phyloP scores from a whole-genome alignment of 2,113 vertebrate species.

The Eleginops maclovinus region DNA sequence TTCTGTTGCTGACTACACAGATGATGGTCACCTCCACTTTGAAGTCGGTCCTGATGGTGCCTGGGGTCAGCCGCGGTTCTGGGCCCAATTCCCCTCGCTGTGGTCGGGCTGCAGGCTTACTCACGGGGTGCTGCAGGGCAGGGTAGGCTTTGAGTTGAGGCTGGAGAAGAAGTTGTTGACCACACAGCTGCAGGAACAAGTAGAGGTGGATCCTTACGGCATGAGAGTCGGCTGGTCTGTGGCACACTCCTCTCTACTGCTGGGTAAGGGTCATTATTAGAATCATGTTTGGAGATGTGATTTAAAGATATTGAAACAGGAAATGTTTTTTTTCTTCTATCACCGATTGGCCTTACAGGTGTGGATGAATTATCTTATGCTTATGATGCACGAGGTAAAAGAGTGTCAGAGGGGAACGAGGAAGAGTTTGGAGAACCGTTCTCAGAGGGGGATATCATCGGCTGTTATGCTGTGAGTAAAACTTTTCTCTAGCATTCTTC shows the following conservation, averaged over 20 bases:
- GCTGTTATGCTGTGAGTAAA: constrained; percentile 89
- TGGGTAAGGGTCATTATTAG: constrained; percentile 81
- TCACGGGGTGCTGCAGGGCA: constrained; percentile 86
- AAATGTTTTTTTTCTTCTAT: neutral
- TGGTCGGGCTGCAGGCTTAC: constrained; percentile 91
- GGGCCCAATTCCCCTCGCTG: constrained; percentile 86
- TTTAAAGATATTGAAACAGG: neutral
- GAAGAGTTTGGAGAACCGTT: constrained; percentile 88
- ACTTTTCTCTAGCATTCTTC: neutral
- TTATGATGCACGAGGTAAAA: constrained; percentile 87
- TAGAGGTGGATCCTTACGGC: constrained; percentile 73
- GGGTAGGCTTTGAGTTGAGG: constrained; percentile 90
- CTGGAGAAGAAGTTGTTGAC: constrained; percentile 83
- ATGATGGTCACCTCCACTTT: constrained; percentile 90
- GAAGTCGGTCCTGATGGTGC: constrained; percentile 84
- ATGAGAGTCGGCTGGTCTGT: constrained; percentile 91
- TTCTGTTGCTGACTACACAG: constrained; percentile 69
- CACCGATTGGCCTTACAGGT: constrained; percentile 74
- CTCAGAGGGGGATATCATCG: constrained; percentile 89
- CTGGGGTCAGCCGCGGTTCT: constrained; percentile 88
- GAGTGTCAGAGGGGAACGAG: constrained; percentile 84
- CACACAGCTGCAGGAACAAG: constrained; percentile 63
- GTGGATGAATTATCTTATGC: constrained; percentile 89
- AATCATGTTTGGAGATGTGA: neutral
- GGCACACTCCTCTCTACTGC: constrained; percentile 82